A percentile compares a stretch with the other conserved stretches of the same genome.
Evolutionary conservation across 2,113 vertebrate genomes (phyloP).

Genomic region (Corythaeola cristata): DNA sequence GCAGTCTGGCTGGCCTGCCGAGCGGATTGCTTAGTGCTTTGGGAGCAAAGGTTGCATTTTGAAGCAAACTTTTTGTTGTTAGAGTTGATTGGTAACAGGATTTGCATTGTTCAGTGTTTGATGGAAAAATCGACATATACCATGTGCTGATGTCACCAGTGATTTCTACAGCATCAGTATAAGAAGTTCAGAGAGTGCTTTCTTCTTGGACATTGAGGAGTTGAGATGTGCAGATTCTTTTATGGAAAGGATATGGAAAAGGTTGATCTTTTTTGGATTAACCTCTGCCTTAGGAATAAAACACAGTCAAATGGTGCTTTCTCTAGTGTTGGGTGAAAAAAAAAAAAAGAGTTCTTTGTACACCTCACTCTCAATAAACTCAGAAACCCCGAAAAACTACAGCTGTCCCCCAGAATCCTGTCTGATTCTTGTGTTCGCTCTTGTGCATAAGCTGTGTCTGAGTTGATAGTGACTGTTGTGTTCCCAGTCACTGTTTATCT

Average conservation of each 20-base stretch:
- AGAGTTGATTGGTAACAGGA: background rate
- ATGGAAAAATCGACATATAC: background rate
- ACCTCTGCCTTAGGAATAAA: background rate
- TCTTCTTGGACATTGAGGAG: background rate
- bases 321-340: background rate
- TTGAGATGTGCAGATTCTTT: background rate
- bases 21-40: background rate
- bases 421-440: background rate
- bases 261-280: background rate
- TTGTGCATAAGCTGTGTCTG: background rate
- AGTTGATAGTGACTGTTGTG: background rate
- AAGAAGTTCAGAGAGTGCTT: background rate
- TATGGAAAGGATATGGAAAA: background rate
- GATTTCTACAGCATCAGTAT: background rate
- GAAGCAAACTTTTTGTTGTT: background rate
- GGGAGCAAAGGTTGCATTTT: background rate
- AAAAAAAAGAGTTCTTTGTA: background rate
- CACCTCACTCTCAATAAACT: background rate
- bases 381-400: background rate
- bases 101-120: background rate
- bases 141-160: background rate
- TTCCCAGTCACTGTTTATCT: background rate
- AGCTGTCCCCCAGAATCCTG: background rate
- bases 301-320: background rate
- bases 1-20: background rate